Percentiles rank a stretch among this genome's conserved stretches.
phyloP scores from a whole-genome alignment of 2,113 vertebrate genomes.

The Eurypyga helias region DNA sequence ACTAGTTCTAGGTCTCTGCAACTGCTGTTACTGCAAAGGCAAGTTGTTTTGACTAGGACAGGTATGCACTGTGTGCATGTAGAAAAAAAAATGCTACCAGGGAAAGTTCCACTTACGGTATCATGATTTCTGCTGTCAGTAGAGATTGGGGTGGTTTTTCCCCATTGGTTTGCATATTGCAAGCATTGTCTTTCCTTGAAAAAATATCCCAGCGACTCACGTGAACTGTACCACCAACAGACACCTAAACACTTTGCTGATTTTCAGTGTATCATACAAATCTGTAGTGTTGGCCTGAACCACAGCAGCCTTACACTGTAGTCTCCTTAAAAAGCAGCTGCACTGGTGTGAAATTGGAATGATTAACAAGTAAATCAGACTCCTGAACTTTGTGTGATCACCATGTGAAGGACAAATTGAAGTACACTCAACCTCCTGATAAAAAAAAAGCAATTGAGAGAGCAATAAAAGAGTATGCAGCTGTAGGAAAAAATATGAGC shows the following conservation, averaged over 20 bases:
- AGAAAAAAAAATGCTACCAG: background rate
- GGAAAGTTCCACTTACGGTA: background rate
- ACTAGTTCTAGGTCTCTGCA: background rate
- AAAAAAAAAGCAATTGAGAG: conserved; percentile 17
- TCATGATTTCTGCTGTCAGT: background rate
- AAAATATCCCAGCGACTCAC: background rate
- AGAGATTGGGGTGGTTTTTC: background rate
- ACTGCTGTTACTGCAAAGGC: background rate
- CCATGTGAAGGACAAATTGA: background rate
- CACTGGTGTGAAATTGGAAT: background rate
- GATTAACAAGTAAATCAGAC: background rate
- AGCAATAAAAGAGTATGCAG: conserved; percentile 34
- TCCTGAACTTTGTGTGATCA: conserved; percentile 17
- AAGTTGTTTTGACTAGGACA: background rate
- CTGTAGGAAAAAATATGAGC: background rate
- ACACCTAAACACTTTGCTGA: background rate
- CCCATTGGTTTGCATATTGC: background rate
- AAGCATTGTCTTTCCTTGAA: background rate
- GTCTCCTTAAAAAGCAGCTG: background rate
- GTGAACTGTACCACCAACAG: background rate
- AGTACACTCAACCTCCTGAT: conserved; percentile 11
- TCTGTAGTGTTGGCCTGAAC: background rate
- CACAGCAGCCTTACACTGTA: background rate
- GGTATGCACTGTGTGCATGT: background rate
- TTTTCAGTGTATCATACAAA: background rate